A percentile compares a stretch with the other conserved stretches of the same genome.
phyloP scores from a whole-genome alignment of 2,888 invertebrate species.

The Matsumyia berberina region DNA sequence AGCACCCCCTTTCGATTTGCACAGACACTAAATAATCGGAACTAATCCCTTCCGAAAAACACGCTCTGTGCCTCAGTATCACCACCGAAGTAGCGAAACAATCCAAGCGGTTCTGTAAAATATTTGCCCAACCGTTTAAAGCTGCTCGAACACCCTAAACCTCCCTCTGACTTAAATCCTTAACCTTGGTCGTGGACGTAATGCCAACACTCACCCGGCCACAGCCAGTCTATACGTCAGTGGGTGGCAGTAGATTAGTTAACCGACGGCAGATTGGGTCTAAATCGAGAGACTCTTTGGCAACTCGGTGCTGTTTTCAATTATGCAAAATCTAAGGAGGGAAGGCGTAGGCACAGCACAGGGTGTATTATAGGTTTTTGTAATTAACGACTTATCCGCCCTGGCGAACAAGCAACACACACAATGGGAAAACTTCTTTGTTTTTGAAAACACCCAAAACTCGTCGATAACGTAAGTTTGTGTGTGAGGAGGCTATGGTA shows the following conservation, averaged over 20 bases:
- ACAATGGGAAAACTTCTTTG: slow-evolving; percentile 2
- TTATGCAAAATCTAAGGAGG: slow-evolving; percentile 45
- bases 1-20: slow-evolving; percentile 10
- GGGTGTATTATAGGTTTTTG: slow-evolving; percentile 48
- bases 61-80: slow-evolving; percentile 11
- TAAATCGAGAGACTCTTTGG: slow-evolving; percentile 33
- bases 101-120: slow-evolving; percentile 49
- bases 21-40: slow-evolving; percentile 39
- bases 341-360: not conserved
- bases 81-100: slow-evolving; percentile 48
- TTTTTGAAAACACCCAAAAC: slow-evolving; percentile 35
- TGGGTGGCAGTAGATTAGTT: slow-evolving; percentile 7
- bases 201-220: slow-evolving; percentile 26
- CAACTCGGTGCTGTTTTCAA: slow-evolving; percentile 53
- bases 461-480: slow-evolving; percentile 20
- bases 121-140: slow-evolving; percentile 50
- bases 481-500: not conserved
- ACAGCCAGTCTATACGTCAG: slow-evolving; percentile 24
- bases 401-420: not conserved
- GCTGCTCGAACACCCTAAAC: slow-evolving; percentile 17
- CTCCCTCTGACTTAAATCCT: slow-evolving; percentile 9
- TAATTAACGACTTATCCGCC: slow-evolving; percentile 52
- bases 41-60: slow-evolving; percentile 43
- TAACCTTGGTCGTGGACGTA: slow-evolving; percentile 38
- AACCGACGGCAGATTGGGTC: slow-evolving; percentile 3